Percentiles rank a stretch among this genome's conserved stretches.
These are phyloP conservation scores for Saguinus midas DNA, from an alignment of 2,113 vertebrate genomes.

Conservation along the genomic window DNA sequence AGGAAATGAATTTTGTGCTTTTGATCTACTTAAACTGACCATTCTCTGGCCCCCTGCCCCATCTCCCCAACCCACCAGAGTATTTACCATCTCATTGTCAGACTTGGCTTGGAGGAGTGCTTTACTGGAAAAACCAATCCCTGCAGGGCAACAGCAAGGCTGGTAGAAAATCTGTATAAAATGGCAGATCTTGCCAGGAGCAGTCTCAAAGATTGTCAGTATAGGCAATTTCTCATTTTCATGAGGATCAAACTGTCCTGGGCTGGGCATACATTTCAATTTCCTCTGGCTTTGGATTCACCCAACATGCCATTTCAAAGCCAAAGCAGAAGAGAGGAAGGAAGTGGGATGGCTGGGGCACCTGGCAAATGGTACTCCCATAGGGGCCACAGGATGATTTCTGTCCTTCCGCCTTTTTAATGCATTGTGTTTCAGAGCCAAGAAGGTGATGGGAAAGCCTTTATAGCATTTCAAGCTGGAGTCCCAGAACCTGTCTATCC, in stretches of 20 bases:
- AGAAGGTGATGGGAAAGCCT: background rate
- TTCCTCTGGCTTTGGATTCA: constrained; percentile 45
- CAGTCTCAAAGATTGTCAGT: constrained; percentile 33
- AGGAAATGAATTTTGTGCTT: background rate
- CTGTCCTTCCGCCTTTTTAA: background rate
- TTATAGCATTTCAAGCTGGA: background rate
- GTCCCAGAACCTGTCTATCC: too few relatives aligned
- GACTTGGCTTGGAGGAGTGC: background rate
- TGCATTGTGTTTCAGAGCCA: background rate
- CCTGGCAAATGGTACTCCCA: background rate
- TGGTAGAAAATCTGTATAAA: background rate
- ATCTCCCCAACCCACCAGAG: background rate
- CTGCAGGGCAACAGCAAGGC: background rate
- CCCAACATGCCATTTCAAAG: constrained; percentile 52
- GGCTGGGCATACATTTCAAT: constrained; percentile 56
- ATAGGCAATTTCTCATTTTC: constrained; percentile 58
- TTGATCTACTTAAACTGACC: background rate
- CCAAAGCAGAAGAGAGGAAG: background rate
- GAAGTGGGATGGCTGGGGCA: constrained; percentile 46
- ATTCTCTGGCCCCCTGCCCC: background rate
- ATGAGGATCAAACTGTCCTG: constrained; percentile 63
- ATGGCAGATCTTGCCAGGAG: background rate
- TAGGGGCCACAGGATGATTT: background rate
- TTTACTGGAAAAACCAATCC: background rate
- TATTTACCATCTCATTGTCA: background rate